Evolutionary conservation across 2,113 vertebrate species (phyloP).

Genomic region (Gallinago undulata): DNA sequence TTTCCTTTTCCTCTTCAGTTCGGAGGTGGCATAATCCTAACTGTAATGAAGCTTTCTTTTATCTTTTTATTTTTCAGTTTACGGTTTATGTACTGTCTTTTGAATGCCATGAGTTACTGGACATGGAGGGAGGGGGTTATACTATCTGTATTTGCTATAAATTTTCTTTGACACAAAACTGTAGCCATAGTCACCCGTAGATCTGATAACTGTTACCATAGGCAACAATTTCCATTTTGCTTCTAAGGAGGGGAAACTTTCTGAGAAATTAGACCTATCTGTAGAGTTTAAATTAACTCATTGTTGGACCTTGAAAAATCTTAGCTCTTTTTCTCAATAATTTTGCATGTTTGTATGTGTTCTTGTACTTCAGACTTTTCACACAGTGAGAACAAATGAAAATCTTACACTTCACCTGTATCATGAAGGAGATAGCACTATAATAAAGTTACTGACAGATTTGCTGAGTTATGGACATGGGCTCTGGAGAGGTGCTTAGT

Average conservation of each 20-base stretch:
- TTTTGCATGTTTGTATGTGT: neutral
- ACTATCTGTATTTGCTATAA: neutral
- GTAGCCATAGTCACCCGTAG: neutral
- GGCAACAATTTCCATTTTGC: neutral
- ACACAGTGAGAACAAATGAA: neutral
- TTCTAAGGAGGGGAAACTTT: neutral
- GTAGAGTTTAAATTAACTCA: neutral
- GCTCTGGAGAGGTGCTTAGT: neutral
- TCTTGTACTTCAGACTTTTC: neutral
- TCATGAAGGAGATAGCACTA: neutral
- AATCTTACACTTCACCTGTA: neutral
- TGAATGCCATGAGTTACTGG: neutral
- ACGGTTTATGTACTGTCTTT: neutral
- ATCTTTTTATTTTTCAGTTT: neutral
- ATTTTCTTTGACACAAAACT: neutral
- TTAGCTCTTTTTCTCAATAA: neutral
- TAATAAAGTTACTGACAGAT: neutral
- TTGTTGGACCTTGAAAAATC: neutral
- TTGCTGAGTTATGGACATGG: neutral
- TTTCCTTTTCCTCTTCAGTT: neutral
- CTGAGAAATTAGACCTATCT: neutral
- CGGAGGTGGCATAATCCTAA: neutral
- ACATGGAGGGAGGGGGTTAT: neutral
- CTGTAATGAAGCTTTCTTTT: neutral
- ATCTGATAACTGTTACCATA: constrained; percentile 33